Evolutionary conservation across 2,113 vertebrate genomes (phyloP), one percentile per base, ranked within the genome.

Genomic region (Entelurus aequoreus): DNA sequence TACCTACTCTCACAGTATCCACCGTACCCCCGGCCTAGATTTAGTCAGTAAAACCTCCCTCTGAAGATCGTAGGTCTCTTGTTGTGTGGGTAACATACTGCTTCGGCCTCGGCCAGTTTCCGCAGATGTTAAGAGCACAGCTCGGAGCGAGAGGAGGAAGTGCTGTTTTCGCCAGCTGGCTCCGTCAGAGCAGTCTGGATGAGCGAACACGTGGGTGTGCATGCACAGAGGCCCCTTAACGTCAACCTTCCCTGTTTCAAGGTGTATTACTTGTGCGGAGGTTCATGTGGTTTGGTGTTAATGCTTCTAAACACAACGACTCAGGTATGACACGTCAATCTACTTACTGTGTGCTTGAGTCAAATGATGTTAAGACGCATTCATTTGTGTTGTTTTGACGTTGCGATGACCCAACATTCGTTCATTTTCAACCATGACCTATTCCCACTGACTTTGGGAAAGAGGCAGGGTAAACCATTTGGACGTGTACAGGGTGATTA

Each of bases 141-240:
- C 79, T 40, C 67, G 78, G 59, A 78, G 75, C 78, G 77, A n/a
- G 60, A 76, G 77, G 79, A 87, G 84, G 86, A 87, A 86, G 80
- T 79, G 78, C 65, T 71, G 79, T 79, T 86, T 70, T 87, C 82
- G 83, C 72, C 82, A 86, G 84, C 85, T 87, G 85, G 77, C 75
- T 76, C 74, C 37, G 69, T 46, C 57, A 48, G 68, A 70, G 69
- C 66, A 75, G 73, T 72, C 77, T 51, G 73, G 72, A 62, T 76
- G 65, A 44, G 68, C 75, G 76, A 87, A 84, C 79, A 65, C 67
- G 84, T 89, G 76, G 84, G 85, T 60, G 81, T 78, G 51, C 64
- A 68, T 72, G 75, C 54, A 71, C 38, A 67, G 63, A 71, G 72
- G 73, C 70, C 74, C 63, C 60, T 37, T 60, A 55, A 76, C 60